Base-by-base conservation (phyloP, 1,140 invertebrate genomes). In the Formica selysi region DNA sequence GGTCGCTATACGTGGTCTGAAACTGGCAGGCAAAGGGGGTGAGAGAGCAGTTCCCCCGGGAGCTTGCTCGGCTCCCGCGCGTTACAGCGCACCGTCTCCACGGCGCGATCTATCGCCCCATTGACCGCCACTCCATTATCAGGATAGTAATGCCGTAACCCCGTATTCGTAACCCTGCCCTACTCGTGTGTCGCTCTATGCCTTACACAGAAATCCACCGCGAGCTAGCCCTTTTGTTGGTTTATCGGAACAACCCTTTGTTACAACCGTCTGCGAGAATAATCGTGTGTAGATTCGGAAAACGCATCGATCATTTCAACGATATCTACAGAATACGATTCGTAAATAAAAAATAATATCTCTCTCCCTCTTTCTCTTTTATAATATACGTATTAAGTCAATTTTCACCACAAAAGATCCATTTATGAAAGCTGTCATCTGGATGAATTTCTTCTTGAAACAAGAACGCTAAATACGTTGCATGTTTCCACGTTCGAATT, bases 51-150 rank as follows among this genome's bases (percentile, higher is more conserved):
- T 68, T 87, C 85, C 89, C 92, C 61, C 11, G 89, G 85, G 91
- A 92, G 76, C 85, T 91, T 83, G 85, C 88, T 87, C 78, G 80
- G 87, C 87, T 92, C 87, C 70, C 88, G 87, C 86, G 86, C 86
- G 90, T 87, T 91, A 90, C 84, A 44, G 57, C 86, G 71, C 86
- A 59, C 61, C 89, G 86, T 90, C 88, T 90, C 87, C 85, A 79
- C 86, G 86, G 68, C 86, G 86, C 93, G 92, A 94, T 94, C 92
- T 92, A 93, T 93, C 90, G 90, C 87, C 89, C 90, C 91, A 94
- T 93, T 94, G 93, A 94, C 92, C 93, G 86, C 90, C 85, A 89
- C 92, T 93, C 93, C 91, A 94, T 94, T 94, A 94, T 94, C 92
- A 90, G 92, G 90, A 91, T 91, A 91, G 92, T 92, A 92, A 91